Base-by-base conservation (phyloP, 2,797 vertebrate species). In the Schizopygopsis malacanthus region DNA sequence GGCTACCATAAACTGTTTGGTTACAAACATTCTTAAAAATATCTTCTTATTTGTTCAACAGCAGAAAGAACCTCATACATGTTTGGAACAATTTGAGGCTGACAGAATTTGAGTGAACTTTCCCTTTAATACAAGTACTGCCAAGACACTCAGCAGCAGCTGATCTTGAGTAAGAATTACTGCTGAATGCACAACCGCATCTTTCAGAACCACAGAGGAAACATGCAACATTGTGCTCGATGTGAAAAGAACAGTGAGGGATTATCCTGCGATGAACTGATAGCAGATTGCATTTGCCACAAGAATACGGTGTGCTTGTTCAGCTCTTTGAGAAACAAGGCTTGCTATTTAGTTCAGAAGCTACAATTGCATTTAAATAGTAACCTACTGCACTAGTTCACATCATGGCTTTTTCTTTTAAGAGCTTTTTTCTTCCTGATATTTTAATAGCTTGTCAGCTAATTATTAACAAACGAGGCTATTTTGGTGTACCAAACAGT, bases 191-290 rank as follows among this genome's bases (percentile, higher is more conserved):
- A 67, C 45, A 52, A 12, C 11, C 4, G 16, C n/a, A 83, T 67
- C 33, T 77, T 25, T 83, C 25, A 72, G 8, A 37, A 13, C 25
- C 28, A 33, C 25, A 52, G 11, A 75, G 16, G 39, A 79, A 59
- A 50, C 41, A 80, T 47, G 50, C 77, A 41, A 59, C 72, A 72
- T 72, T 63, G 67, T 80, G 39, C 61, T 50, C 65, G 25, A 72
- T 50, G 10, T 33, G 50, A 78, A 84, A 78, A 78, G 37, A 71
- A 84, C 73, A 78, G 63, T 71, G 77, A 8, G 41, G 54, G 77
- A 85, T 73, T 85, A 84, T 84, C 47, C 63, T 43, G 37, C 83
- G 8, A 72, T 72, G 84, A 52, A 67, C 77, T 80, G 65, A 85
- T 50, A 85, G 25, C 65, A 85, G 61, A 71, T 63, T 56, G 69